Evolutionary conservation across 2,888 invertebrate genomes (phyloP), one percentile per base, ranked within the genome.

Genomic region (Cecidostiba fungosa): DNA sequence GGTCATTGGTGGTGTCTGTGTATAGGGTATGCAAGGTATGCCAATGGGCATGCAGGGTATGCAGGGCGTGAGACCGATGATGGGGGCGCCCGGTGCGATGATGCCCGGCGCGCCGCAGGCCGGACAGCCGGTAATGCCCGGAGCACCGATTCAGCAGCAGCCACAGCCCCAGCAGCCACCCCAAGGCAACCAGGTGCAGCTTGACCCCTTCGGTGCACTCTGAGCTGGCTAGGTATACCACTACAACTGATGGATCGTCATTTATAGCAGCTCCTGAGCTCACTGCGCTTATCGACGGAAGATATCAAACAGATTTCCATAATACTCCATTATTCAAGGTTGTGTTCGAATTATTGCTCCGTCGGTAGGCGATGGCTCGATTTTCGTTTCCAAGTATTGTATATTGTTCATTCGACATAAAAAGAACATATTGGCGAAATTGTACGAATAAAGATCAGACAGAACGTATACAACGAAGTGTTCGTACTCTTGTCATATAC

Each of bases 171-270:
- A 66, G 85, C 89, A 77, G 90, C 90, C 88, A 89, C 86, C 82
- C 29, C 90, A 90, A 89, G 91, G 93, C 91, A 94, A 94, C 85
- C 84, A 86, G 82, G 93, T 94, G 87, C 94, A 94, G 90, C 92
- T 94, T 87, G 95, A 95, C 93, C 95, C 94, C 85, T 95, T 95
- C 90, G 95, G 95, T 90, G 94, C 94, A 88, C 91, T 92, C 89
- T 92, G 91, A 92, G 91, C 89, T 89, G 89, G 89, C 90, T 92
- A 92, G 92, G 92, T 92, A 91, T 84, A 77, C 23, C 77, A 29
- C 70, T n/a, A 26, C 19, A 29, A 59, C 72, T 26, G n/a, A n/a
- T n/a, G 73, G 43, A n/a, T 59, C 66, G 66, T 66, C 66, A 29
- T 66, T 66, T 66, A 43, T 43, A 43, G 43, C 43, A 43, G 14